Evolutionary conservation across 2,113 vertebrate species (phyloP).

Genomic region (Melanostigma gelatinosum): DNA sequence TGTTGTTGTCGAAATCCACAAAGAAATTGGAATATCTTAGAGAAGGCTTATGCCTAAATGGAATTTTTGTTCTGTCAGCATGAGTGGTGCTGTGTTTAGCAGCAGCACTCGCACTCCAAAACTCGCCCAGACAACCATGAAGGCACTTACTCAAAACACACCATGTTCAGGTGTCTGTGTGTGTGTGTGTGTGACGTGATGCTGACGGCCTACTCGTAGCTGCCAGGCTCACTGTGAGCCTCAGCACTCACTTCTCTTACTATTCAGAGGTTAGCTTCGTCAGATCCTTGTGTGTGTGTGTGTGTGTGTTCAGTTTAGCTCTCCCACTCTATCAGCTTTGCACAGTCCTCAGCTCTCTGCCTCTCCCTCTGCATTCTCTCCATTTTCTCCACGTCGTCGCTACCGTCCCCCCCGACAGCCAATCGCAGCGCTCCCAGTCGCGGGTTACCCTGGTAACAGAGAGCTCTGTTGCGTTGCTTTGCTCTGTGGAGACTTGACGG

Average conservation of each 20-base stretch:
- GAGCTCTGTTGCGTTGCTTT: conserved; percentile 57
- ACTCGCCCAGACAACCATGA: background rate
- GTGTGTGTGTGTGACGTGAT: conserved; percentile 1
- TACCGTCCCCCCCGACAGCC: conserved; percentile 54
- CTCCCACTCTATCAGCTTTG: conserved; percentile 47
- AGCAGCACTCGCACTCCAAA: conserved; percentile 7
- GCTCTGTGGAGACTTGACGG: conserved; percentile 64
- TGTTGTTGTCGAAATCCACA: background rate
- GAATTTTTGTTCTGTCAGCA: background rate
- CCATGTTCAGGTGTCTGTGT: conserved; percentile 10
- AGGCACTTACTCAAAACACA: conserved; percentile 14
- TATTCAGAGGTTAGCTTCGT: conserved; percentile 30
- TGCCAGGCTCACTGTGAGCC: conserved; percentile 12
- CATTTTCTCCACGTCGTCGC: conserved; percentile 56
- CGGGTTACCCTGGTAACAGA: conserved; percentile 82
- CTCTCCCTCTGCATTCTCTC: conserved; percentile 23
- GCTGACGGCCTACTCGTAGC: conserved; percentile 9
- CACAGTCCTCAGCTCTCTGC: conserved; percentile 43
- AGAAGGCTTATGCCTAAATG: background rate
- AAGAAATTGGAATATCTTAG: background rate
- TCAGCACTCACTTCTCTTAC: conserved; percentile 11
- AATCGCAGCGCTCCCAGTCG: conserved; percentile 60
- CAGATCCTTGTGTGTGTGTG: conserved; percentile 9
- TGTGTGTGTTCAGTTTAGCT: conserved; percentile 18
- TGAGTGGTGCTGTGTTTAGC: background rate